These are phyloP conservation scores for Dallia pectoralis DNA, from an alignment of 2,797 vertebrate genomes.

Conservation along the genomic window DNA sequence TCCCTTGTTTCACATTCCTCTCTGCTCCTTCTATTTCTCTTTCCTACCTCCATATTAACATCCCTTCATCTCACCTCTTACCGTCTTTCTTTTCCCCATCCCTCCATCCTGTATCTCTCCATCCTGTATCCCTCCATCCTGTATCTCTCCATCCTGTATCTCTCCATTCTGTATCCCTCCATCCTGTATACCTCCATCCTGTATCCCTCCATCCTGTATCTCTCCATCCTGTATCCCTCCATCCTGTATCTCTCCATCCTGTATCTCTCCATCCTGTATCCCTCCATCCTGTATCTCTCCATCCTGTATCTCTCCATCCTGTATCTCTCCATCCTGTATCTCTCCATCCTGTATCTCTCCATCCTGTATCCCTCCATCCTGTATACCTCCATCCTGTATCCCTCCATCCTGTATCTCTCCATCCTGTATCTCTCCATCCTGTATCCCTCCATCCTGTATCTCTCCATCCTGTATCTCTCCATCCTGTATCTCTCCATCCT, in stretches of 20 bases:
- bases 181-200: slow-evolving; percentile 17
- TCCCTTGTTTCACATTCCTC: neutral
- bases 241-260: no score
- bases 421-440: neutral
- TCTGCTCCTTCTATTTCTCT: neutral
- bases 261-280: neutral
- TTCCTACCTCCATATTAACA: neutral
- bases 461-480: no score
- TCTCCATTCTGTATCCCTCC: neutral
- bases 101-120: neutral
- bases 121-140: neutral
- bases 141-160: neutral
- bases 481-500: neutral
- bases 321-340: no score
- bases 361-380: no score
- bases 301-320: slow-evolving; percentile 18
- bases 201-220: no score
- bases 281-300: neutral
- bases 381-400: neutral
- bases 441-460: slow-evolving; percentile 18
- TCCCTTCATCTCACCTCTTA: neutral
- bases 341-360: no score
- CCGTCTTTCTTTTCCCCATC: neutral
- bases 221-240: no score
- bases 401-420: neutral